These are phyloP conservation scores for Brachionus plicatilis DNA, from an alignment of 1,140 invertebrate genomes.

Conservation along the genomic window DNA sequence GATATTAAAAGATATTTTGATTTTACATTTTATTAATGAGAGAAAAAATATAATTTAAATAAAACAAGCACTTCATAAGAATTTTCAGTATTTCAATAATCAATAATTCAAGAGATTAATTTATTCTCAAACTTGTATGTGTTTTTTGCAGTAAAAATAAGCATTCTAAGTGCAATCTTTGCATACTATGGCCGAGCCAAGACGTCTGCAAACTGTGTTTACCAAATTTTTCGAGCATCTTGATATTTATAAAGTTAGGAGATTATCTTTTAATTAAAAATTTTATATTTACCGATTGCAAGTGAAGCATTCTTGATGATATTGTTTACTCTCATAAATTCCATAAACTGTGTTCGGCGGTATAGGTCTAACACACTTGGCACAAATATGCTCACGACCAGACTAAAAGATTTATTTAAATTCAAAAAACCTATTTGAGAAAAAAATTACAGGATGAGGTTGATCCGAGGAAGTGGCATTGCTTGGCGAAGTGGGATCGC, in stretches of 20 bases:
- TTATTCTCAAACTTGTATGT: background rate
- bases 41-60: background rate
- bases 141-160: background rate
- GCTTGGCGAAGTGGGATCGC: background rate
- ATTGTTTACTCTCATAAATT: conserved; percentile 33
- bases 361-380: conserved; percentile 35
- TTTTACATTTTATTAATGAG: background rate
- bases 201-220: conserved; percentile 40
- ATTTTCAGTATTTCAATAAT: background rate
- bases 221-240: conserved; percentile 38
- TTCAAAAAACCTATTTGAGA: background rate
- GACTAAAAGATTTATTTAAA: background rate
- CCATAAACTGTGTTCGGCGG: conserved; percentile 36
- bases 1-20: background rate
- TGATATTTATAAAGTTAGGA: background rate
- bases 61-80: conserved; percentile 20
- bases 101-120: background rate
- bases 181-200: conserved; percentile 35
- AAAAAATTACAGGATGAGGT: conserved; percentile 14
- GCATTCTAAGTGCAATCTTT: conserved; percentile 24
- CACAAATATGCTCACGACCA: conserved; percentile 39
- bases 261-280: background rate
- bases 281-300: conserved; percentile 31
- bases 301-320: conserved; percentile 40
- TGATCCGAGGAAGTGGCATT: background rate